These are phyloP conservation scores for Acronicta alni DNA, from an alignment of 2,888 invertebrate genomes.

Conservation along the genomic window DNA sequence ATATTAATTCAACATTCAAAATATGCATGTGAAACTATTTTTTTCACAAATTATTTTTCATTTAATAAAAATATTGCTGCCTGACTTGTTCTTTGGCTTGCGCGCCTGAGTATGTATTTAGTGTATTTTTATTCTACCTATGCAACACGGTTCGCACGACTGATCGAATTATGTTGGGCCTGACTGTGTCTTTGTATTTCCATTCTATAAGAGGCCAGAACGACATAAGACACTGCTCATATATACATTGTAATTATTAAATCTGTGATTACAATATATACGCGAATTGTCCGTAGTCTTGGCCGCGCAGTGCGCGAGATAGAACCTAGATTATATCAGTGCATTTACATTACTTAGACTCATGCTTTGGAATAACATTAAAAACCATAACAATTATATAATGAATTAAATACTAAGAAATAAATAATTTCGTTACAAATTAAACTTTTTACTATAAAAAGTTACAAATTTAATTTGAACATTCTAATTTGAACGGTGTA, in stretches of 20 bases:
- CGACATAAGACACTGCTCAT: too few species aligned
- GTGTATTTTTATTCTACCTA: too few species aligned
- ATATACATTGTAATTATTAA: too few species aligned
- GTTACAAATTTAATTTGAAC: too few species aligned
- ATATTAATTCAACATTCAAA: background rate
- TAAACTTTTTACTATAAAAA: too few species aligned
- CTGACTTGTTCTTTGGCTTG: too few species aligned
- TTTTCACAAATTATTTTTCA: background rate
- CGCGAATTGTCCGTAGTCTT: background rate
- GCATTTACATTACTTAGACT: slow-evolving; percentile 59
- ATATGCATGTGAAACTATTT: background rate
- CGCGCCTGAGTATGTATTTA: too few species aligned
- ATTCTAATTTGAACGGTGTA: slow-evolving; percentile 48
- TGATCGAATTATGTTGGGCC: too few species aligned
- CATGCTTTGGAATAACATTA: slow-evolving; percentile 55
- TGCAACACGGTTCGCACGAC: too few species aligned
- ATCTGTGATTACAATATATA: too few species aligned
- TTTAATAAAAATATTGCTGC: background rate
- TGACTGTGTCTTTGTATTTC: too few species aligned
- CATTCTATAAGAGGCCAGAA: too few species aligned
- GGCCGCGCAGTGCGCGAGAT: background rate
- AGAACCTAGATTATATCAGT: slow-evolving; percentile 26
- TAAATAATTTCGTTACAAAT: slow-evolving; percentile 49
- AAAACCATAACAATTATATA: slow-evolving; percentile 65
- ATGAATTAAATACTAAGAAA: slow-evolving; percentile 45